These are phyloP conservation scores for Epistrophe eligans DNA, from an alignment of 2,888 invertebrate species.

Conservation along the genomic window DNA sequence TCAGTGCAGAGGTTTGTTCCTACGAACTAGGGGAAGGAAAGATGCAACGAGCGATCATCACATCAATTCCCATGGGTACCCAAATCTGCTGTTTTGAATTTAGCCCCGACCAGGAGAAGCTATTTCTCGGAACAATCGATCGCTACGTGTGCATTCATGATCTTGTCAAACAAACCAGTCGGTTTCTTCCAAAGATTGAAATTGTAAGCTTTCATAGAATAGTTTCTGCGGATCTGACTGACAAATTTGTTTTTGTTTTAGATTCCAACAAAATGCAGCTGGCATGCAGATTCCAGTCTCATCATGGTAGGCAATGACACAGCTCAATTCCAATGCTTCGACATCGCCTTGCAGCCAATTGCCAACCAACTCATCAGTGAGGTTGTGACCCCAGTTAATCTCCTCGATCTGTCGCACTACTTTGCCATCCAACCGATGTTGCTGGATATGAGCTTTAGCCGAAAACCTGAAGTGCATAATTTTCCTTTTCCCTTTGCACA, in stretches of 20 bases:
- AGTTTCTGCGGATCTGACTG: neutral
- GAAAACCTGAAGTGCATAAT: conserved; percentile 84
- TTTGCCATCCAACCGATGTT: conserved; percentile 85
- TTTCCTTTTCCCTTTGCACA: conserved; percentile 82
- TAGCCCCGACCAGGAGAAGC: conserved; percentile 89
- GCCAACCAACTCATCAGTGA: conserved; percentile 88
- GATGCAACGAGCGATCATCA: conserved; percentile 87
- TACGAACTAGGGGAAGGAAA: conserved; percentile 85
- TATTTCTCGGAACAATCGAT: conserved; percentile 93
- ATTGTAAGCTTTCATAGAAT: conserved; percentile 87
- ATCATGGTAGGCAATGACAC: conserved; percentile 88
- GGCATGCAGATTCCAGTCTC: conserved; percentile 90
- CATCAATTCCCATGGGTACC: conserved; percentile 89
- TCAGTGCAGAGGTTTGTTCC: conserved; percentile 89
- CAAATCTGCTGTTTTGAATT: conserved; percentile 88
- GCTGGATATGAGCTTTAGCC: conserved; percentile 86
- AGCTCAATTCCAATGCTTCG: conserved; percentile 91
- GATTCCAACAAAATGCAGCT: conserved; percentile 88
- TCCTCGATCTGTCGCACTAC: conserved; percentile 87
- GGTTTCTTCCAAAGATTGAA: conserved; percentile 88
- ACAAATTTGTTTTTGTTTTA: conserved; percentile 79
- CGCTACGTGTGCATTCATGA: conserved; percentile 93
- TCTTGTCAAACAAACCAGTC: conserved; percentile 89
- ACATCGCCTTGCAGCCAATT: conserved; percentile 88
- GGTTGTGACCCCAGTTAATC: conserved; percentile 86